Evolutionary conservation across 2,113 vertebrate genomes (phyloP).

Genomic region (Typhlomys cinereus): DNA sequence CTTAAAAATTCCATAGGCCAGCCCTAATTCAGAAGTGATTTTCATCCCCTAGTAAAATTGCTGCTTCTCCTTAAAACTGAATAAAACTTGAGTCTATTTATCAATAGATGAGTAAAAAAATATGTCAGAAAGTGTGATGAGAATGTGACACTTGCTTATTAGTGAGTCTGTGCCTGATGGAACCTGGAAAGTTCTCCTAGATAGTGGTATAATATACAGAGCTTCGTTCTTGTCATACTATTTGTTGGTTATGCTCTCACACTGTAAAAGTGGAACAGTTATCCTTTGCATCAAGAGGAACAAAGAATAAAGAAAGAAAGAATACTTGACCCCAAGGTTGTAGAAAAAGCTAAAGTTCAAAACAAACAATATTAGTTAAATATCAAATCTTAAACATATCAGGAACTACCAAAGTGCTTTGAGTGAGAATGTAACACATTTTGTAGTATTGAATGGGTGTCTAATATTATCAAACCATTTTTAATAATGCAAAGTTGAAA

Average conservation of each 20-base stretch:
- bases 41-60: too few relatives aligned
- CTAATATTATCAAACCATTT: neutral
- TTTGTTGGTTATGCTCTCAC: conserved; percentile 4
- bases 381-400: neutral
- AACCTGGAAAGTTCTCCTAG: neutral
- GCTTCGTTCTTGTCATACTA: neutral
- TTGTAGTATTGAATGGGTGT: neutral
- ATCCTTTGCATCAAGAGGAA: neutral
- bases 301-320: neutral
- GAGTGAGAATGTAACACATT: conserved; percentile 16
- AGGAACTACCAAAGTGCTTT: neutral
- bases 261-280: conserved; percentile 24
- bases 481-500: conserved; percentile 12
- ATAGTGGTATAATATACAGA: neutral
- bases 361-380: neutral
- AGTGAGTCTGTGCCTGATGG: neutral
- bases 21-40: too few relatives aligned
- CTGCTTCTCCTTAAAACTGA: too few relatives aligned
- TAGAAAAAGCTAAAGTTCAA: neutral
- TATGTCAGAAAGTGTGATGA: conserved; percentile 64
- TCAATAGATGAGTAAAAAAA: neutral
- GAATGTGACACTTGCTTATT: conserved; percentile 54
- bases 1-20: too few relatives aligned
- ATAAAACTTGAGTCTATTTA: conserved; percentile 58
- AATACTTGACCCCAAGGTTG: neutral